phyloP scores from a whole-genome alignment of 1,140 invertebrate genomes.

The Bombus haemorrhoidalis region DNA sequence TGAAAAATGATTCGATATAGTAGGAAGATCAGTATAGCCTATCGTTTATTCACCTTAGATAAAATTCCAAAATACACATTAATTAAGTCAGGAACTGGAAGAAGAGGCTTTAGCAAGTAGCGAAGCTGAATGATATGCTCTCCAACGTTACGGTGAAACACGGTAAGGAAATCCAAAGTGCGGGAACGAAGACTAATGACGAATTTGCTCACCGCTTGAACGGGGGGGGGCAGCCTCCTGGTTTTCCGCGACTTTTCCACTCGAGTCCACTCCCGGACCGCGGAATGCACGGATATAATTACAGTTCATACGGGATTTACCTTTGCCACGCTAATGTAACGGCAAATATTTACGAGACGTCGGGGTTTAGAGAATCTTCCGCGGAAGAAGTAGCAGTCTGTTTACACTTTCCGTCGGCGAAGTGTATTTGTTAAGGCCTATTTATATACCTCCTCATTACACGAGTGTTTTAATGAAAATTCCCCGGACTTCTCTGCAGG shows the following conservation, averaged over 20 bases:
- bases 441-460: constrained; percentile 34
- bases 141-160: not conserved
- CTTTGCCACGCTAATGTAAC: constrained; percentile 58
- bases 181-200: constrained; percentile 21
- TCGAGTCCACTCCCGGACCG: constrained; percentile 3
- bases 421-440: constrained; percentile 53
- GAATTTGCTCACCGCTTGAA: constrained; percentile 38
- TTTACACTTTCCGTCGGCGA: constrained; percentile 3
- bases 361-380: constrained; percentile 39
- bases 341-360: constrained; percentile 65
- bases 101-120: not conserved
- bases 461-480: constrained; percentile 59
- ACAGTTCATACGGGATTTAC: constrained; percentile 56
- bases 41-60: not conserved
- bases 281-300: constrained; percentile 60
- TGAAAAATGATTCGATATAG: no score
- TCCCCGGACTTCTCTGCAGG: not conserved
- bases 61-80: not conserved
- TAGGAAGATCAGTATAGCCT: no score
- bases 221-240: not conserved
- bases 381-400: constrained; percentile 15
- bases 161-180: constrained; percentile 30
- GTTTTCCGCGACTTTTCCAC: constrained; percentile 36
- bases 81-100: not conserved
- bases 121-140: not conserved